Conservation (phyloP, 2,888 invertebrate species). For the Papilio protenor region DNA sequence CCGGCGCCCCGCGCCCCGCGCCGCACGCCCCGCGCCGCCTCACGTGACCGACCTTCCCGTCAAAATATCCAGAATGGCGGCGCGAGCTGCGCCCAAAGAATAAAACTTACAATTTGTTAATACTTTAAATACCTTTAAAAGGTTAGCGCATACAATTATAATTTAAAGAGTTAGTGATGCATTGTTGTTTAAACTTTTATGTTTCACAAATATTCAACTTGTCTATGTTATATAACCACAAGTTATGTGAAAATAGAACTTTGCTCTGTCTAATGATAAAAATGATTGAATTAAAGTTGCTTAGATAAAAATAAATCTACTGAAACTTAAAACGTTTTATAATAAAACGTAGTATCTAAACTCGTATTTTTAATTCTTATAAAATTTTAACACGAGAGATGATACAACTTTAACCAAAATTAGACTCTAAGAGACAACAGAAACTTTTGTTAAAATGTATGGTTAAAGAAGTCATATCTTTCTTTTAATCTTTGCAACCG, state of each 20-base stretch:
- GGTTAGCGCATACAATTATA: not conserved
- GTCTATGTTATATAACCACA: no score
- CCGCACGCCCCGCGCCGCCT: constrained; percentile 79
- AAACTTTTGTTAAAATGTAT: not conserved
- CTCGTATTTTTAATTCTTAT: no score
- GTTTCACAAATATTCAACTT: no score
- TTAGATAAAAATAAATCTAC: no score
- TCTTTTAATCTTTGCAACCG: constrained; percentile 63
- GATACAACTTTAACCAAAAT: not conserved
- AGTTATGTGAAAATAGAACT: no score
- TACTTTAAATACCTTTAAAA: constrained; percentile 6
- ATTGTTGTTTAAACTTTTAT: no score
- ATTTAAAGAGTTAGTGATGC: not conserved
- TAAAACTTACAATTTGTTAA: constrained; percentile 38
- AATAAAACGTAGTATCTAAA: no score
- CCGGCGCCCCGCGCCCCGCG: constrained; percentile 69
- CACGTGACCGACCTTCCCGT: constrained; percentile 94
- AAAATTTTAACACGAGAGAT: not conserved
- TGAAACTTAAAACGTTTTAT: no score
- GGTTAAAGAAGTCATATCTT: constrained; percentile 22
- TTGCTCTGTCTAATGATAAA: no score
- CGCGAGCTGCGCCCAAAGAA: constrained; percentile 74
- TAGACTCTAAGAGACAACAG: not conserved
- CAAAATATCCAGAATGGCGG: constrained; percentile 89
- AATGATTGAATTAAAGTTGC: no score